Evolutionary conservation across 2,888 invertebrate species (phyloP), one percentile per base, ranked within the genome.

Genomic region (Trichopoda pennipes): DNA sequence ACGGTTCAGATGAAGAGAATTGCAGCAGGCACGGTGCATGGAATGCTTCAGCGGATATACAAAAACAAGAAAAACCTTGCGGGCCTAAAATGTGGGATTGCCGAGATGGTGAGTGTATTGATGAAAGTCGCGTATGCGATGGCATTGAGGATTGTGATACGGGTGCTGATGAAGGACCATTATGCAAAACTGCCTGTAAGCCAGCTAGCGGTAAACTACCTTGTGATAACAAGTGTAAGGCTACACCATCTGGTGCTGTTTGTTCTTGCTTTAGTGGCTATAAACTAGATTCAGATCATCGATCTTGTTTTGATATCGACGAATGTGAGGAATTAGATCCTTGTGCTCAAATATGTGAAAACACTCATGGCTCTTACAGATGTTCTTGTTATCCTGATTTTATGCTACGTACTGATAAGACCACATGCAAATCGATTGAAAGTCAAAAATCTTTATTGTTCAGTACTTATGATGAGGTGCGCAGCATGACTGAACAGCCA

Each of bases 1-100:
- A 96, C 87, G 93, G 93, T 14, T 94, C 94, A 0, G 96, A 97
- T 87, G 96, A 97, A 88, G 91, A 93, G 68, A 93, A 93, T 84
- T 93, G 93, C 12, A 86, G 87, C 4, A 84, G 85, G 19, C 76
- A 61, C 28, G 73, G 80, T 3, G 84, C 85, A 0, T 85, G 85
- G 9, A 87, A 86, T 88, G 80, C 70, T 28, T 80, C 87, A 47
- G 35, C 81, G 12, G 61, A 72, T 28, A 66, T 77, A 2, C 68
- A 74, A 0, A 44, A 81, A 3, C 72, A 85, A 28, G 84, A 87
- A 3, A 86, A 86, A 0, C 80, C 88, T 0, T 91, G 91, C 56
- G 88, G 87, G 16, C 85, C 89, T 3, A 87, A 88, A 64, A 92
- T 92, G 82, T 94, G 92, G 86, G 91, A 90, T 74, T 94, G 95